Evolutionary conservation across 1,140 invertebrate genomes (phyloP).

Genomic region (Bombus picipes): DNA sequence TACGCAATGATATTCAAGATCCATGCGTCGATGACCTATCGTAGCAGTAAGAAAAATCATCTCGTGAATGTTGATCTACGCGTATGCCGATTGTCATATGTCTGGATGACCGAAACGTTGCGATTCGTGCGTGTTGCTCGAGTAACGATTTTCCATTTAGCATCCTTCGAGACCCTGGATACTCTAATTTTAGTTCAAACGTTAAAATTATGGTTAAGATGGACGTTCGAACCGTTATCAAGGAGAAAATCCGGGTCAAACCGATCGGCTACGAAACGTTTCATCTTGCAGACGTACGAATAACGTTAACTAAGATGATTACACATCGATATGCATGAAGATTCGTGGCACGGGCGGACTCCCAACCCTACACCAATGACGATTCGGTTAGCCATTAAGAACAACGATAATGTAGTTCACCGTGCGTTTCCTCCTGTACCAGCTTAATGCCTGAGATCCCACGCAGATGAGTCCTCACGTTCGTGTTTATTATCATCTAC

Average conservation of each 20-base stretch:
- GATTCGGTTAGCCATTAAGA: slow-evolving; percentile 20
- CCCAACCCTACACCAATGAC: slow-evolving; percentile 66
- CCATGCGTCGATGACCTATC: slow-evolving; percentile 64
- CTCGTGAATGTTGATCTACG: slow-evolving; percentile 42
- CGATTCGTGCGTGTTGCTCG: not conserved
- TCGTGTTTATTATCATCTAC: slow-evolving; percentile 11
- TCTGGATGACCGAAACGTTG: slow-evolving; percentile 79
- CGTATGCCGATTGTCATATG: slow-evolving; percentile 65
- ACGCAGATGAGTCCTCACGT: slow-evolving; percentile 42
- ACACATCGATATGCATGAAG: slow-evolving; percentile 58
- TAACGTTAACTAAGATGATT: slow-evolving; percentile 57
- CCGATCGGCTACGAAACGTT: slow-evolving; percentile 63
- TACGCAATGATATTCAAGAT: slow-evolving; percentile 69
- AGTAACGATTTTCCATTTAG: not conserved
- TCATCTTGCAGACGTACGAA: slow-evolving; percentile 79
- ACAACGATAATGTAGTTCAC: not conserved
- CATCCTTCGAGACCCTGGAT: not conserved
- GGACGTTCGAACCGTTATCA: not conserved
- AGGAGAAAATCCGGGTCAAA: not conserved
- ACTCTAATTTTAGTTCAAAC: not conserved
- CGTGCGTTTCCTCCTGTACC: slow-evolving; percentile 29
- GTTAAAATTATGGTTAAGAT: not conserved
- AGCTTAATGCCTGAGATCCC: slow-evolving; percentile 71
- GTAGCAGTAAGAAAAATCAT: slow-evolving; percentile 59
- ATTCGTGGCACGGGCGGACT: slow-evolving; percentile 71